Percentiles rank a stretch among this genome's conserved stretches.
Evolutionary conservation across 53 echinoderm and acorn worm genomes (phyloP).

Genomic region (Holothuria leucospilota): DNA sequence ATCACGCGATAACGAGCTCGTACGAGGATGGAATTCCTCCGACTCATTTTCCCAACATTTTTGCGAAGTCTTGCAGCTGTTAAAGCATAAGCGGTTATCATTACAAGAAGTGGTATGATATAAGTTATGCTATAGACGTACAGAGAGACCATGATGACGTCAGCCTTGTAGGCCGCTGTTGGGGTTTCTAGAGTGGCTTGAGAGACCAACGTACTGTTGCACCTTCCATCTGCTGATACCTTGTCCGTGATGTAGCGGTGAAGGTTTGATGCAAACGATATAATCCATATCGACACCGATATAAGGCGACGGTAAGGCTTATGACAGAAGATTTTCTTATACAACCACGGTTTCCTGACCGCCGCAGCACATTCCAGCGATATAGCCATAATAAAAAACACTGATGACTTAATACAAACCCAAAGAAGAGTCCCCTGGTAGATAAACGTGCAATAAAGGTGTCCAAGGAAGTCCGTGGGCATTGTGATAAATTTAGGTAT

Average conservation of each 20-base stretch:
- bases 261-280: neutral
- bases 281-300: neutral
- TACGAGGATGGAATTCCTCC: constrained; percentile 24
- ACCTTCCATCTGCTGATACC: constrained; percentile 3
- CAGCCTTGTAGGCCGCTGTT: neutral
- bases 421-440: constrained; percentile 14
- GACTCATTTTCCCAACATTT: constrained; percentile 8
- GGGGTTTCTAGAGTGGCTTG: too few species aligned
- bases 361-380: constrained; percentile 25
- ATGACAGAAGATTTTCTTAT: constrained; percentile 21
- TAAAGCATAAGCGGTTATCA: constrained; percentile 19
- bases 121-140: constrained; percentile 31
- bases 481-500: constrained; percentile 1
- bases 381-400: constrained; percentile 32
- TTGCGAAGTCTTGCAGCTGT: constrained; percentile 14
- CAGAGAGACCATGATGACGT: constrained; percentile 5
- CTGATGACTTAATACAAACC: constrained; percentile 16
- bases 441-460: constrained; percentile 8
- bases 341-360: constrained; percentile 11
- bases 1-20: constrained; percentile 34
- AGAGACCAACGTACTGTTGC: neutral
- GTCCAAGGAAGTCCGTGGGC: constrained; percentile 1
- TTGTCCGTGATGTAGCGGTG: constrained; percentile 21
- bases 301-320: constrained; percentile 27
- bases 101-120: constrained; percentile 12